Percentiles rank a stretch among this genome's conserved stretches.
phyloP scores from a whole-genome alignment of 2,888 invertebrate genomes.

The Phyto melanocephala region DNA sequence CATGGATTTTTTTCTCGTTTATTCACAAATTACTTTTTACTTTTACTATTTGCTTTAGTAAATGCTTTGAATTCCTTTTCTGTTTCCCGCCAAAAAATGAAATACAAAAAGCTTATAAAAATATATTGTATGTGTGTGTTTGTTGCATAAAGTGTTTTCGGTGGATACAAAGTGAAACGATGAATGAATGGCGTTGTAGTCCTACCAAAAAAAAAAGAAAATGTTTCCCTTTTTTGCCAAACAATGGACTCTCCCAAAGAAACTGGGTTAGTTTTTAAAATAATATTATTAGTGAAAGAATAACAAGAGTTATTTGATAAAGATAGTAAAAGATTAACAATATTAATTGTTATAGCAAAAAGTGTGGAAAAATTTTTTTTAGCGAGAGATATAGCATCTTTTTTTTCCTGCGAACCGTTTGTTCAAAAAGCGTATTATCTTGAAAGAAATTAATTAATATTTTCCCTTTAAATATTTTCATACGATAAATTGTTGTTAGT shows the following conservation, averaged over 20 bases:
- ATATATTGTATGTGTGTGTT: background rate
- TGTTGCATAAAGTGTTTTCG: constrained; percentile 40
- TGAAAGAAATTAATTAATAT: no score
- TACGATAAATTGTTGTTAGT: no score
- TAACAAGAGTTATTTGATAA: no score
- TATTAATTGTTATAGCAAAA: no score
- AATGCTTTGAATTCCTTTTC: constrained; percentile 53
- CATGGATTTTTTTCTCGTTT: constrained; percentile 23
- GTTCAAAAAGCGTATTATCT: no score
- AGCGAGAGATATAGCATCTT: no score
- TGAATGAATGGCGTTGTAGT: background rate
- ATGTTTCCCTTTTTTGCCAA: no score
- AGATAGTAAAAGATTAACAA: no score
- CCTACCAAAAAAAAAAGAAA: background rate
- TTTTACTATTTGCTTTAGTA: constrained; percentile 41
- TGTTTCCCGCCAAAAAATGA: constrained; percentile 9
- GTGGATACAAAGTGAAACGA: constrained; percentile 34
- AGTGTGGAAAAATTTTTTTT: no score
- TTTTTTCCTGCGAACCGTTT: no score
- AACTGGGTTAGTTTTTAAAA: constrained; percentile 58
- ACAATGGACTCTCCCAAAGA: constrained; percentile 4
- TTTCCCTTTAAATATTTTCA: no score
- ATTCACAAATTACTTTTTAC: constrained; percentile 46
- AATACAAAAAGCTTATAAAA: background rate
- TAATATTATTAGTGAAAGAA: constrained; percentile 47